Conservation (phyloP, 2,888 invertebrate species). For the Meteorus cinctellus region DNA sequence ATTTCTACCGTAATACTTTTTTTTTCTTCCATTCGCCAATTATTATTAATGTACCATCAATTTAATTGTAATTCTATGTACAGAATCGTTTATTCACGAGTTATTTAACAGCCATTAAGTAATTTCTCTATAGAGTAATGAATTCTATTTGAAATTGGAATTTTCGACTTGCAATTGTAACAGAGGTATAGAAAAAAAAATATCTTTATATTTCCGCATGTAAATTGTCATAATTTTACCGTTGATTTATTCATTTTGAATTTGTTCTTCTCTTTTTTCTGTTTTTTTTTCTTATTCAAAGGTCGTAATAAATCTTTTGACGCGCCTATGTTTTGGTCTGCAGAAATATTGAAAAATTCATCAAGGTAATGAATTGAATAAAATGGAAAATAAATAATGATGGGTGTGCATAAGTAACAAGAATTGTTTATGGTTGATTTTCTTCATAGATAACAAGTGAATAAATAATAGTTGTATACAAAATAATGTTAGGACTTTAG, state of each 20-base stretch:
- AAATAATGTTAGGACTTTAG: background rate
- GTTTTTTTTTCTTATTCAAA: background rate
- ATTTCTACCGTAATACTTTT: background rate
- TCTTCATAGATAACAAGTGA: background rate
- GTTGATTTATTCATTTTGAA: background rate
- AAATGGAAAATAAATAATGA: background rate
- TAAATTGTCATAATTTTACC: background rate
- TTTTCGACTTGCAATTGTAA: background rate
- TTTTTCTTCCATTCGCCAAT: background rate
- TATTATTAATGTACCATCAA: background rate
- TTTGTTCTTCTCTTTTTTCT: too few species aligned
- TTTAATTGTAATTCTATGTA: background rate
- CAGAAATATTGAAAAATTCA: background rate
- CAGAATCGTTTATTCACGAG: background rate
- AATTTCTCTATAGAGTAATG: background rate
- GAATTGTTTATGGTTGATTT: background rate
- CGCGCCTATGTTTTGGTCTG: background rate
- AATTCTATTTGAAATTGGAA: background rate
- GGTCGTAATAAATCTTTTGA: background rate
- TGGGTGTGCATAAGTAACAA: background rate
- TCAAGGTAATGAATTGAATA: background rate
- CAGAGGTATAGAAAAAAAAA: background rate
- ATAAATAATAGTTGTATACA: background rate
- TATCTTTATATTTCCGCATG: background rate
- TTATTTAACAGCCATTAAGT: background rate